These are phyloP conservation scores for pig (Sus scrofa) DNA, from an alignment of 2,113 vertebrate genomes.

Conservation along the genomic window DNA sequence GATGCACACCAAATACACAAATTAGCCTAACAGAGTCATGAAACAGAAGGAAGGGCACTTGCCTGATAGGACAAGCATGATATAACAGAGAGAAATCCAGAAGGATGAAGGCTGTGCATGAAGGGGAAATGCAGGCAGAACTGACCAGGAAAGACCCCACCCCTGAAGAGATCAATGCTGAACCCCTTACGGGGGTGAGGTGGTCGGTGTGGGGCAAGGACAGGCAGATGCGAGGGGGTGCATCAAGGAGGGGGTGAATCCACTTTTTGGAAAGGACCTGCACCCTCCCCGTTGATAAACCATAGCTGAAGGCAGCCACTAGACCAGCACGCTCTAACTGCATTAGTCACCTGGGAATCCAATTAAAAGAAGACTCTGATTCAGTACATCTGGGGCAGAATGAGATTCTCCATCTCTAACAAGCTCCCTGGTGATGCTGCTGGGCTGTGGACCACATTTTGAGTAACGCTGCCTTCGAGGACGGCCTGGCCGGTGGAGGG, in stretches of 20 bases:
- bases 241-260: background rate
- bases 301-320: background rate
- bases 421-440: background rate
- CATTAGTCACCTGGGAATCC: background rate
- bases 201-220: background rate
- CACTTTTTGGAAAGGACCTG: background rate
- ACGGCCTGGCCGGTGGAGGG: background rate
- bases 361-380: background rate
- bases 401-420: background rate
- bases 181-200: rapidly evolving
- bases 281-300: background rate
- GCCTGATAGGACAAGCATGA: background rate
- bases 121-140: background rate
- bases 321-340: background rate
- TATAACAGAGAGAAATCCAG: rapidly evolving
- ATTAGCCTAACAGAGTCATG: background rate
- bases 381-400: background rate
- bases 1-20: background rate
- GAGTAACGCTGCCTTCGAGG: background rate
- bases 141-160: background rate
- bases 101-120: background rate
- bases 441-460: background rate
- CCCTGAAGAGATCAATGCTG: background rate
- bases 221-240: background rate
- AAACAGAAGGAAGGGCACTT: background rate